These are phyloP conservation scores for Enteromius fasciolatus DNA, from an alignment of 2,797 vertebrate species.

Conservation along the genomic window DNA sequence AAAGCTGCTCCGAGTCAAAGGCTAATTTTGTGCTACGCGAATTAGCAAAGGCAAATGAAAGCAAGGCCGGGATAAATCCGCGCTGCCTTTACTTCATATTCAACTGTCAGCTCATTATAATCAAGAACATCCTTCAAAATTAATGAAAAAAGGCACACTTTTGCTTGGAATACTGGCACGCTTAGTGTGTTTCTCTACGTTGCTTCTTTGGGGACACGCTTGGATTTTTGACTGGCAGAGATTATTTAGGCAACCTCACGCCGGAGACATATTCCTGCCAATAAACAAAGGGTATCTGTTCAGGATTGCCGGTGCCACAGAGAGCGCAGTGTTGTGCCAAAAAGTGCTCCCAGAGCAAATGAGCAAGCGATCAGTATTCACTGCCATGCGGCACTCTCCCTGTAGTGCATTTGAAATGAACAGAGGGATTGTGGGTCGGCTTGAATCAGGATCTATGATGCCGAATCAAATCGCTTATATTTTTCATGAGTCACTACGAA, in stretches of 20 bases:
- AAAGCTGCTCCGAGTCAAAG: conserved; percentile 72
- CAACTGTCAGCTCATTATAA: conserved; percentile 47
- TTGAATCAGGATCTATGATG: conserved; percentile 49
- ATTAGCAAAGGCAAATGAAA: conserved; percentile 72
- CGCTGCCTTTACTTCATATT: conserved; percentile 40
- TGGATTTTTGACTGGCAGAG: conserved; percentile 42
- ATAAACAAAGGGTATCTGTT: conserved; percentile 60
- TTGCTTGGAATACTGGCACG: conserved; percentile 10
- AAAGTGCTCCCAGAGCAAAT: conserved; percentile 59
- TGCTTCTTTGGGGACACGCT: conserved; percentile 42
- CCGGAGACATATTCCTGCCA: conserved; percentile 48
- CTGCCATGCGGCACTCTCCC: conserved; percentile 51
- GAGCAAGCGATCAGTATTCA: conserved; percentile 60
- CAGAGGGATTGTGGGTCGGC: conserved; percentile 44
- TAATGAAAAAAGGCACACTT: conserved; percentile 6
- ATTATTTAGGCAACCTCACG: conserved; percentile 43
- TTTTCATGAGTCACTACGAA: conserved; percentile 58
- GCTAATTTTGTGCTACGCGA: conserved; percentile 72
- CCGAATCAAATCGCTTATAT: conserved; percentile 49
- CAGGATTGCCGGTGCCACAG: conserved; percentile 54
- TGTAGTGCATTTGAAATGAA: conserved; percentile 55
- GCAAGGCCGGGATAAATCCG: conserved; percentile 53
- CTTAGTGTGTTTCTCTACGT: conserved; percentile 25
- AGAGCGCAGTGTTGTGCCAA: conserved; percentile 56
- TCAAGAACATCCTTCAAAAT: conserved; percentile 48